These are phyloP conservation scores for Drosophila meridionalis DNA, from an alignment of 2,888 invertebrate species.

Conservation along the genomic window DNA sequence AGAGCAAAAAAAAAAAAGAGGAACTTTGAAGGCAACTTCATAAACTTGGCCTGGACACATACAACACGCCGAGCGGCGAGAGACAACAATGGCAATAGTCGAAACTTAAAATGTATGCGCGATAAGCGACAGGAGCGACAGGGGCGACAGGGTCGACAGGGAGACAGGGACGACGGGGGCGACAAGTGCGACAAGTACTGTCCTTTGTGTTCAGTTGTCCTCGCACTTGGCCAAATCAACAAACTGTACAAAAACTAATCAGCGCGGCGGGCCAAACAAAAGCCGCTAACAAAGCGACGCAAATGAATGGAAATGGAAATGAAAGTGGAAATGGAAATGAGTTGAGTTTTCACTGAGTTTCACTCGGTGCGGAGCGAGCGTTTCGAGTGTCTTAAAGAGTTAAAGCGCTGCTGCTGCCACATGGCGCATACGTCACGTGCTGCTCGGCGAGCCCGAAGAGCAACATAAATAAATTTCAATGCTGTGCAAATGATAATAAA, in stretches of 20 bases:
- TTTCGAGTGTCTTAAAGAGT: conserved; percentile 48
- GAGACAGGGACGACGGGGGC: background rate
- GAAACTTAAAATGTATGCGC: conserved; percentile 67
- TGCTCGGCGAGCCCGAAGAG: conserved; percentile 35
- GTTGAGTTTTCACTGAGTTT: background rate
- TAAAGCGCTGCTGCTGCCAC: conserved; percentile 34
- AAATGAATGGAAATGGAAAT: conserved; percentile 35
- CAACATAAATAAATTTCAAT: conserved; percentile 76
- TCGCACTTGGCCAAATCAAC: conserved; percentile 57
- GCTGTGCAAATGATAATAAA: conserved; percentile 77
- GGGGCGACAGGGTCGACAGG: conserved; percentile 40
- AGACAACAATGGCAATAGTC: conserved; percentile 62
- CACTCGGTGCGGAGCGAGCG: background rate
- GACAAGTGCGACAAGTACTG: conserved; percentile 21
- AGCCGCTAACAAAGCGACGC: conserved; percentile 44
- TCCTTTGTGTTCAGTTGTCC: conserved; percentile 31
- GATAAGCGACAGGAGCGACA: conserved; percentile 59
- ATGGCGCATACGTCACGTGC: conserved; percentile 65
- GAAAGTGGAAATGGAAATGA: conserved; percentile 26
- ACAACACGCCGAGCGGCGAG: conserved; percentile 18
- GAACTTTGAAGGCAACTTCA: conserved; percentile 46
- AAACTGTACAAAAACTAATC: conserved; percentile 70
- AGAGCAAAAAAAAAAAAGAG: background rate
- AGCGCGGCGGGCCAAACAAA: conserved; percentile 61
- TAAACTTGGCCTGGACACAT: conserved; percentile 53